Evolutionary conservation across 2,888 invertebrate species (phyloP).

Genomic region (Sphinx pinastri): DNA sequence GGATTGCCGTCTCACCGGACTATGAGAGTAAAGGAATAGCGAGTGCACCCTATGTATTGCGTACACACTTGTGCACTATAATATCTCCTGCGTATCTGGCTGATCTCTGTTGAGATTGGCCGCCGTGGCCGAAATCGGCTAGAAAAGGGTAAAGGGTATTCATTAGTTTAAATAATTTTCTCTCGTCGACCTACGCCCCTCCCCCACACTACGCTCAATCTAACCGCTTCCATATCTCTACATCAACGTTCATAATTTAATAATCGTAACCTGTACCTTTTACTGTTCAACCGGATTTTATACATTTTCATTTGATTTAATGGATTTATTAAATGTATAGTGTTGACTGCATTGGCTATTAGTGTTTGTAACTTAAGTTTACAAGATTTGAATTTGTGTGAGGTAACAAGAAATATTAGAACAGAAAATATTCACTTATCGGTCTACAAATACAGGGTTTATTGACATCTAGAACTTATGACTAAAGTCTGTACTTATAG

Average conservation of each 20-base stretch:
- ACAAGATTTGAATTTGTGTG: neutral
- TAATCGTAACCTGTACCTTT: slow-evolving; percentile 14
- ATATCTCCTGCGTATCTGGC: too few species aligned
- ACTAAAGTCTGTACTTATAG: neutral
- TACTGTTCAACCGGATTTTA: slow-evolving; percentile 17
- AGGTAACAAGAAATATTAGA: too few species aligned
- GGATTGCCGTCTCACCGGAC: too few species aligned
- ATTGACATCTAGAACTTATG: too few species aligned
- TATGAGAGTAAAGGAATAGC: too few species aligned
- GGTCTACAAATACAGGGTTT: too few species aligned
- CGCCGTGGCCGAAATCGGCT: too few species aligned
- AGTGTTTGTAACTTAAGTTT: neutral
- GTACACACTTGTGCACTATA: too few species aligned
- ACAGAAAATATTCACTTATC: too few species aligned
- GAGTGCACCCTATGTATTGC: too few species aligned
- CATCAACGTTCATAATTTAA: slow-evolving; percentile 16
- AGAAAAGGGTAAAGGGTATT: too few species aligned
- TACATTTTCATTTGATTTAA: slow-evolving; percentile 15
- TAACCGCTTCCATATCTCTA: neutral
- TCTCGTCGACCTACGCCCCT: slow-evolving; percentile 10
- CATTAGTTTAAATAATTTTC: neutral
- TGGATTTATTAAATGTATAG: neutral
- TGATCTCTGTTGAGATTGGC: too few species aligned
- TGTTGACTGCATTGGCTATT: neutral
- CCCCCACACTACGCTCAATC: neutral